These are phyloP conservation scores for Volucella inflata DNA, from an alignment of 2,888 invertebrate species.

Conservation along the genomic window DNA sequence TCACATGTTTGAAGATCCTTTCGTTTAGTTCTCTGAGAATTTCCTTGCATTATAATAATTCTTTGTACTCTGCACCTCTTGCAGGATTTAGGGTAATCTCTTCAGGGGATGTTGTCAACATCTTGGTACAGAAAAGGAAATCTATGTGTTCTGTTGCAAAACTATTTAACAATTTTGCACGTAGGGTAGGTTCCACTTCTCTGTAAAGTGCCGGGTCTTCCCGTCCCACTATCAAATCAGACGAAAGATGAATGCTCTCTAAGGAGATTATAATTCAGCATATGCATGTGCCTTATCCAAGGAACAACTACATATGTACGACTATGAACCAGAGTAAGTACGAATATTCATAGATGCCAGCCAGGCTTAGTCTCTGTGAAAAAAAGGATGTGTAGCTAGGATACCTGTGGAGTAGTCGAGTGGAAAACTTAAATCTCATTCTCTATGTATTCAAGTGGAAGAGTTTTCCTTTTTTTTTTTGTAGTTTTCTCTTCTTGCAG, in stretches of 20 bases:
- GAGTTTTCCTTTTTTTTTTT: slow-evolving; percentile 40
- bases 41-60: slow-evolving; percentile 63
- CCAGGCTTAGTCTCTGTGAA: slow-evolving; percentile 9
- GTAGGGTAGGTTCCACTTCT: slow-evolving; percentile 20
- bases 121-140: slow-evolving; percentile 20
- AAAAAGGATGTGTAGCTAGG: slow-evolving; percentile 42
- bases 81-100: slow-evolving; percentile 57
- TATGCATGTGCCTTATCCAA: slow-evolving; percentile 54
- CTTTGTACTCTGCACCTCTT: slow-evolving; percentile 62
- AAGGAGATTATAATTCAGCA: slow-evolving; percentile 72
- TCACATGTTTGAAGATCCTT: slow-evolving; percentile 39
- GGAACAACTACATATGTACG: slow-evolving; percentile 50
- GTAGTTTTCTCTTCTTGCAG: neutral
- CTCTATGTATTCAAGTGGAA: slow-evolving; percentile 40
- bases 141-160: slow-evolving; percentile 38
- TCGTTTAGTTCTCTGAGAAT: slow-evolving; percentile 29
- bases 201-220: neutral
- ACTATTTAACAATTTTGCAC: slow-evolving; percentile 68
- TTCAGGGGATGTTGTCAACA: slow-evolving; percentile 59
- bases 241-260: slow-evolving; percentile 70
- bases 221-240: slow-evolving; percentile 15
- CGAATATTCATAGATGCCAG: neutral
- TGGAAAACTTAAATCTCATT: slow-evolving; percentile 69
- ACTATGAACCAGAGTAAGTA: no score
- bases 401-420: slow-evolving; percentile 69